These are phyloP conservation scores for Rhynchotus rufescens DNA, from an alignment of 2,797 vertebrate genomes.

Conservation along the genomic window DNA sequence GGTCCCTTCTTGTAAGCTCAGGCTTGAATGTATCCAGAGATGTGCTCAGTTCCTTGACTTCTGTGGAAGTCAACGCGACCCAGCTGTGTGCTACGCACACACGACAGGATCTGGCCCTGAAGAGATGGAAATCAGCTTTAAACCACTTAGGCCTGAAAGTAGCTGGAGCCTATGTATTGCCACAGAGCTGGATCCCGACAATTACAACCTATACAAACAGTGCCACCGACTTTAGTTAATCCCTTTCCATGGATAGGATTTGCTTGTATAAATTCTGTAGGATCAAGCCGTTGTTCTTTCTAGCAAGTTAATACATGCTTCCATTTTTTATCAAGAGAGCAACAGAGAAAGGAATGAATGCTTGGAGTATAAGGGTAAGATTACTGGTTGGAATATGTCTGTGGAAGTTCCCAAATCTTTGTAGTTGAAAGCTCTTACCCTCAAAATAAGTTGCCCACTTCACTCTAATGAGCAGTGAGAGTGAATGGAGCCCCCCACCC, in stretches of 20 bases:
- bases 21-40: constrained; percentile 23
- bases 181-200: background rate
- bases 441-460: background rate
- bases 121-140: background rate
- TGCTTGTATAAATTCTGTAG: constrained; percentile 9
- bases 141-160: background rate
- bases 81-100: constrained; percentile 62
- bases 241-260: background rate
- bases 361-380: background rate
- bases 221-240: background rate
- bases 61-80: constrained; percentile 41
- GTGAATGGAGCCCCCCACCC: background rate
- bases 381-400: background rate
- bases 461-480: background rate
- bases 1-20: constrained; percentile 26
- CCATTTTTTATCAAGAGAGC: background rate
- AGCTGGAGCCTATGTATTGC: background rate
- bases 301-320: background rate
- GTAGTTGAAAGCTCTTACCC: background rate
- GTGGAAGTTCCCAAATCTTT: background rate
- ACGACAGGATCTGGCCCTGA: background rate
- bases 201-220: background rate
- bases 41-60: constrained; percentile 50
- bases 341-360: background rate
- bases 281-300: background rate